phyloP scores from a whole-genome alignment of 1,140 invertebrate species.

The Heliothis virescens region DNA sequence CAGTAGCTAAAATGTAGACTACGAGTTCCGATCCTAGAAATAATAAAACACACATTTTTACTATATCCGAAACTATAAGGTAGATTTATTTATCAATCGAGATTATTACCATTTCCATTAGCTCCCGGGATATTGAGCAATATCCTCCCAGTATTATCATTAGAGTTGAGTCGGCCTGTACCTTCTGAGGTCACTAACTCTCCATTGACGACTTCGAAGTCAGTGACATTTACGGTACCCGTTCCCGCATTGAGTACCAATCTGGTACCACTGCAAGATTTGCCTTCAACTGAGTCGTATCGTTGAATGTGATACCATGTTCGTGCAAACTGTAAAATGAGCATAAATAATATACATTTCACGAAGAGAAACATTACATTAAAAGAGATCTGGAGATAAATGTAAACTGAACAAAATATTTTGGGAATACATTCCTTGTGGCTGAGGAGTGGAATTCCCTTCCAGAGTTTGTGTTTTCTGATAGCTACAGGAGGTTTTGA shows the following conservation, averaged over 20 bases:
- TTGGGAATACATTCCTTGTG: too few relatives aligned
- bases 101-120: too few relatives aligned
- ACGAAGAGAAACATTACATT: not conserved
- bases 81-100: too few relatives aligned
- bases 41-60: not conserved
- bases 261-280: conserved; percentile 66
- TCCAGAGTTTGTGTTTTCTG: too few relatives aligned
- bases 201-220: conserved; percentile 71
- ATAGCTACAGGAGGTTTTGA: too few relatives aligned
- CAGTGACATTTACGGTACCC: conserved; percentile 59
- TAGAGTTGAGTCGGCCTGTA: conserved; percentile 59
- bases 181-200: conserved; percentile 64
- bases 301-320: conserved; percentile 78
- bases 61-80: too few relatives aligned
- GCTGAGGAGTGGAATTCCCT: not conserved
- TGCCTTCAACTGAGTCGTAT: conserved; percentile 63
- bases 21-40: conserved; percentile 54
- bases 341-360: too few relatives aligned
- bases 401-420: too few relatives aligned
- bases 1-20: conserved; percentile 67
- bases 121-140: conserved; percentile 36
- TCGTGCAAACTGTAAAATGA: conserved; percentile 67
- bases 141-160: conserved; percentile 67
- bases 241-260: conserved; percentile 61
- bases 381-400: not conserved